A percentile compares a stretch with the other conserved stretches of the same genome.
phyloP scores from a whole-genome alignment of 2,888 invertebrate genomes.

The Nomada flava region DNA sequence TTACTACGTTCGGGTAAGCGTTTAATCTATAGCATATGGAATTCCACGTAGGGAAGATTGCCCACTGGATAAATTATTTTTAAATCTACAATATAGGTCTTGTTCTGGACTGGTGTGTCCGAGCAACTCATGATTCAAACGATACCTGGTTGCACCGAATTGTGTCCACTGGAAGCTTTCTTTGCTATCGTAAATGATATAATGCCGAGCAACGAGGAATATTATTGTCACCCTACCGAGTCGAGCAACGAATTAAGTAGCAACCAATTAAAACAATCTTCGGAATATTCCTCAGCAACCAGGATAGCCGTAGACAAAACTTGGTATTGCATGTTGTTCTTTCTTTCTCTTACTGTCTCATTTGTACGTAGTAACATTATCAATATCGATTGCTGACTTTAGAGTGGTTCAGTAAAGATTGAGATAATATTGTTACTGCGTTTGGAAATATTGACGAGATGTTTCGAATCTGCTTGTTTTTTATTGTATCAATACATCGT shows the following conservation, averaged over 20 bases:
- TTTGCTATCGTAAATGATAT: constrained; percentile 75
- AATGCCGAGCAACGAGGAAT: constrained; percentile 77
- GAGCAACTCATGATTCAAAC: constrained; percentile 77
- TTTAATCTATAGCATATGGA: not conserved
- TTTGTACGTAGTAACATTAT: not conserved
- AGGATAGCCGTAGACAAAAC: not conserved
- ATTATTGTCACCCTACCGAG: constrained; percentile 58
- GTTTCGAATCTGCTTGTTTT: not conserved
- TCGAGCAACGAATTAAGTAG: not conserved
- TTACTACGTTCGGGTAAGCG: constrained; percentile 75
- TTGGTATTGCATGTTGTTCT: constrained; percentile 22
- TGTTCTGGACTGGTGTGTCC: constrained; percentile 81
- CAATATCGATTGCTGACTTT: constrained; percentile 11
- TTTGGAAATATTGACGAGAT: not conserved
- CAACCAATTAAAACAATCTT: not conserved
- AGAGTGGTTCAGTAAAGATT: not conserved
- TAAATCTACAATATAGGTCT: constrained; percentile 73
- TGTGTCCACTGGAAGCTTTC: constrained; percentile 82
- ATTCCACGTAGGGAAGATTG: not conserved
- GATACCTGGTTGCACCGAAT: constrained; percentile 80
- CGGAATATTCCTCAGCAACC: constrained; percentile 39
- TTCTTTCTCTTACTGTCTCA: constrained; percentile 13
- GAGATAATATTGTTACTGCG: constrained; percentile 3
- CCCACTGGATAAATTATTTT: too few relatives aligned
- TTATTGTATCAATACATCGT: not conserved